Evolutionary conservation across 1,140 invertebrate species (phyloP).

Genomic region (Saccostrea cuccullata): DNA sequence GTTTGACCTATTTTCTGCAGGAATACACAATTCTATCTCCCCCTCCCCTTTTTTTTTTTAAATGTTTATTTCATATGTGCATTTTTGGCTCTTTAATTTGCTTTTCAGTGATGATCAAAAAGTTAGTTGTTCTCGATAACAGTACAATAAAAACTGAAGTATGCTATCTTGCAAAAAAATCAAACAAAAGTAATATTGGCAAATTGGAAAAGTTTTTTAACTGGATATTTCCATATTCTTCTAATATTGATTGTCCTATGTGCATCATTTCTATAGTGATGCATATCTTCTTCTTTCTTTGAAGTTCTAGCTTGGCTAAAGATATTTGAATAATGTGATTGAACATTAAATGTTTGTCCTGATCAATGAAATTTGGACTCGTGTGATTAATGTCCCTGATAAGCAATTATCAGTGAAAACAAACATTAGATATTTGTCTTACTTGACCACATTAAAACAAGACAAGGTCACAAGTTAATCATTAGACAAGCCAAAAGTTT

Average conservation of each 20-base stretch:
- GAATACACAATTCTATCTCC: neutral
- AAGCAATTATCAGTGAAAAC: constrained; percentile 28
- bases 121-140: neutral
- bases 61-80: neutral
- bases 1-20: neutral
- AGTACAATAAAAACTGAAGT: neutral
- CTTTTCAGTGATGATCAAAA: neutral
- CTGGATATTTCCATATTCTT: neutral
- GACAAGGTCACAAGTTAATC: neutral
- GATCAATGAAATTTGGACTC: constrained; percentile 26
- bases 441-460: neutral
- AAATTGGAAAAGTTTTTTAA: neutral
- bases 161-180: neutral
- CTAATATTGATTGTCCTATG: neutral
- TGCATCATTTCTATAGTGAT: neutral
- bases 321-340: constrained; percentile 26
- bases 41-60: no score
- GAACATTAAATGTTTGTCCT: neutral
- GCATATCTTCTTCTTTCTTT: neutral
- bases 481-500: neutral
- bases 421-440: constrained; percentile 5
- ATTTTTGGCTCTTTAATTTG: neutral
- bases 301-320: neutral
- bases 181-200: neutral
- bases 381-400: constrained; percentile 23